A percentile compares a stretch with the other conserved stretches of the same genome.
These are phyloP conservation scores for Galaxias olidus DNA, from an alignment of 2,797 vertebrate species.

Conservation along the genomic window DNA sequence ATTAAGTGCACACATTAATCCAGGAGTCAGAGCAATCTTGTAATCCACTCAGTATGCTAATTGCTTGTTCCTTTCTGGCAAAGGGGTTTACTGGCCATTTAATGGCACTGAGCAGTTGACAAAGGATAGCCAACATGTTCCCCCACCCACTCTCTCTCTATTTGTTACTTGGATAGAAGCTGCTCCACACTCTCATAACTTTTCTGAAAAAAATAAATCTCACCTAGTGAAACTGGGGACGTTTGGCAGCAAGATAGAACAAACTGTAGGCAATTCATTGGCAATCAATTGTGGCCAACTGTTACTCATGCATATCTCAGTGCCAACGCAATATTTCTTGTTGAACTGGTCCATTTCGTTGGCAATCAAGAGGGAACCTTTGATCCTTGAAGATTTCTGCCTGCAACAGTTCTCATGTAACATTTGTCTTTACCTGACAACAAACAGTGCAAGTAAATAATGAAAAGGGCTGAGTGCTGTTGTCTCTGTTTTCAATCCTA, in stretches of 20 bases:
- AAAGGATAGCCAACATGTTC: conserved; percentile 64
- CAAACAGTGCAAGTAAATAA: conserved; percentile 46
- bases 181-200: conserved; percentile 50
- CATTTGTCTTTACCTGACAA: conserved; percentile 32
- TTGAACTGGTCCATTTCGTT: neutral
- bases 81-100: conserved; percentile 77
- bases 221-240: too few relatives aligned
- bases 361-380: conserved; percentile 16
- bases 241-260: too few relatives aligned
- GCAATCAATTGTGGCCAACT: too few relatives aligned
- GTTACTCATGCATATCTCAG: too few relatives aligned
- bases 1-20: conserved; percentile 80
- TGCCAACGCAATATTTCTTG: neutral
- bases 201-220: neutral
- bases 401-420: neutral
- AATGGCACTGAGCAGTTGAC: conserved; percentile 75
- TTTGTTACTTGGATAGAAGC: conserved; percentile 59
- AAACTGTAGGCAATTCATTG: too few relatives aligned
- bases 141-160: conserved; percentile 40
- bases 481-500: conserved; percentile 35
- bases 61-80: conserved; percentile 75
- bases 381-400: conserved; percentile 15
- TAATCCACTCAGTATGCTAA: conserved; percentile 81
- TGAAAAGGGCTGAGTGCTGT: conserved; percentile 45
- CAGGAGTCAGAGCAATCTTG: conserved; percentile 75